These are phyloP conservation scores for Psittacula echo DNA, from an alignment of 2,797 vertebrate genomes.

Conservation along the genomic window DNA sequence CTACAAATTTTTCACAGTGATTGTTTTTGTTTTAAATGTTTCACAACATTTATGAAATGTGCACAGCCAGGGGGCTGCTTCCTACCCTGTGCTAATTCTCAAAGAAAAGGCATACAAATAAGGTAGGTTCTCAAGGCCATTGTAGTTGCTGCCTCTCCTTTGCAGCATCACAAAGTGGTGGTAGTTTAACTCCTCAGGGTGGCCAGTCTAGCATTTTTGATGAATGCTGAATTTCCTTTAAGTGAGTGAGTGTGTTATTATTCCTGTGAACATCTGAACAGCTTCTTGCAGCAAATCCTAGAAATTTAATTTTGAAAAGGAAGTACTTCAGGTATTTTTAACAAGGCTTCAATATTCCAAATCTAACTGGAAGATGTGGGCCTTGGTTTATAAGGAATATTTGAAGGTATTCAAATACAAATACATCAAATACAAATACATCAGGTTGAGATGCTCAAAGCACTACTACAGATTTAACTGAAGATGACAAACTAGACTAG, in stretches of 20 bases:
- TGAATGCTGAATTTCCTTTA: neutral
- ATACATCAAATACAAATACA: neutral
- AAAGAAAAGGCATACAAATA: neutral
- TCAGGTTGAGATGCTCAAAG: neutral
- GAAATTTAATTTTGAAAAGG: too few species aligned
- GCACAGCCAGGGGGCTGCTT: neutral
- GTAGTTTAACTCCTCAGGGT: neutral
- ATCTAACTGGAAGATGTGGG: neutral
- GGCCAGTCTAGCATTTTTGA: neutral
- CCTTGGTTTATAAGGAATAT: conserved; percentile 9
- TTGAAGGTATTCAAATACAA: neutral
- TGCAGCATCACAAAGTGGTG: neutral
- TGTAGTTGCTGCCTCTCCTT: neutral
- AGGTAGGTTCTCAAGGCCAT: neutral
- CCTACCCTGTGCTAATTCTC: neutral
- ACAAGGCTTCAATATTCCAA: neutral
- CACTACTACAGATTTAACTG: neutral
- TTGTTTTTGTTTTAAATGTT: neutral
- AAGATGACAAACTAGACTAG: neutral
- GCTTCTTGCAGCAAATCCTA: too few species aligned
- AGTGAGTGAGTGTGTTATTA: neutral
- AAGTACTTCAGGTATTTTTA: neutral
- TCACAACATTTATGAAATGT: neutral
- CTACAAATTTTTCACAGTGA: neutral
- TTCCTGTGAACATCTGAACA: neutral